Conservation (phyloP, 2,797 vertebrate species). For the Scarus forsteni region DNA sequence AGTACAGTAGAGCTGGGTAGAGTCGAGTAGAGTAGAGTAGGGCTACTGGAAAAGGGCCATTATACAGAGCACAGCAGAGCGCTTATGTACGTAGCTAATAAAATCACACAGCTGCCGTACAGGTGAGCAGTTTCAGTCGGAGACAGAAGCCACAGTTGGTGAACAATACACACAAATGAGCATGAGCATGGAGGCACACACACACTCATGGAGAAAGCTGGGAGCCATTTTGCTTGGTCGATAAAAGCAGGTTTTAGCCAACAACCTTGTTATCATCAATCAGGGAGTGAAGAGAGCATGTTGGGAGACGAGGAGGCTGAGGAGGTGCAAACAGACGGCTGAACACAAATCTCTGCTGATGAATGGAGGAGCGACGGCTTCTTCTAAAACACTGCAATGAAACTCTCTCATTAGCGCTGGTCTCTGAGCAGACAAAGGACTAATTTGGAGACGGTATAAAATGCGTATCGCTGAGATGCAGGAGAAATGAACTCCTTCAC, state of each 20-base stretch:
- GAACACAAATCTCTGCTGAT: conserved; percentile 57
- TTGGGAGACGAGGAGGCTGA: conserved; percentile 14
- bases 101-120: conserved; percentile 1
- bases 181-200: not conserved
- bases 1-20: no score
- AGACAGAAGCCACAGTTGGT: not conserved
- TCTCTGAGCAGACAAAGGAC: conserved; percentile 55
- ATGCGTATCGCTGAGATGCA: conserved; percentile 31
- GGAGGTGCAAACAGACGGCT: conserved; percentile 1
- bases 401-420: conserved; percentile 60
- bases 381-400: conserved; percentile 51
- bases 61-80: conserved; percentile 1
- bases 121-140: conserved; percentile 21
- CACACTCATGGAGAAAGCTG: not conserved
- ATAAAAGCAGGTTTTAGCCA: conserved; percentile 53
- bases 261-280: conserved; percentile 60
- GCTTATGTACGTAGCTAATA: not conserved
- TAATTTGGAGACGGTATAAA: conserved; percentile 55
- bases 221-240: conserved; percentile 58
- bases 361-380: conserved; percentile 53
- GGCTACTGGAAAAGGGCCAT: no score
- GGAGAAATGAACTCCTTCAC: conserved; percentile 11
- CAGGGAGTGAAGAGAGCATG: conserved; percentile 18
- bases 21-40: no score
- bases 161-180: conserved; percentile 10